Evolutionary conservation across 2,888 invertebrate species (phyloP), one percentile per base, ranked within the genome.

Genomic region (Apamea sordens): DNA sequence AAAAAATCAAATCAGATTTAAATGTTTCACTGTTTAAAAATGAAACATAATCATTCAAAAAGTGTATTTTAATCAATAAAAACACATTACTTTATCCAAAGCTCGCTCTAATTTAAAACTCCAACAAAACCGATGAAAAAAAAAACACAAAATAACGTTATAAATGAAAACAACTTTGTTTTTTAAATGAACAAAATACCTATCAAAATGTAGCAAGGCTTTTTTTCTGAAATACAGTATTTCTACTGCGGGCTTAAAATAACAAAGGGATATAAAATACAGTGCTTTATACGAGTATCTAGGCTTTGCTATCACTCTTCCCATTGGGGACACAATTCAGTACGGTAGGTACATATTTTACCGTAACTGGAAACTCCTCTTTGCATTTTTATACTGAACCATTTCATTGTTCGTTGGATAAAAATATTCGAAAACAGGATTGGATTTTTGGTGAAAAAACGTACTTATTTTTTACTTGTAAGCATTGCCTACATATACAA

Each of bases 251-350:
- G 11, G 59, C 41, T 73, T 61, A 28, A 73, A 82, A 81, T 63
- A 67, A 85, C 80, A 84, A 84, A 79, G 74, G 47, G 28, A 50
- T 56, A 79, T 71, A 84, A 84, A 67, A 79, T 36, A 71, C 56
- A 18, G 24, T 18, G 61, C 73, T 73, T 53, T 61, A 67, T 44
- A n/a, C 56, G 56, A 53, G 8, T 59, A 59, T 59, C 18, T 21
- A 50, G 61, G 61, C 36, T 76, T 53, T 11, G 15, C 15, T 53
- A 32, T 21, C 53, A 82, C 11, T 82, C 24, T 82, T 24, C 47
- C n/a, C 50, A 74, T 63, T 72, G 56, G 24, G n/a, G 10, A 56
- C 21, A 44, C 59, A 82, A 84, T 44, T 44, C 47, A 47, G 36
- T n/a, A 65, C n/a, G 11, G 44, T 44, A 63, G 21, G 53, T 32